Base-by-base conservation (phyloP, 2,113 vertebrate species). In the Orientallactaga bullata region DNA sequence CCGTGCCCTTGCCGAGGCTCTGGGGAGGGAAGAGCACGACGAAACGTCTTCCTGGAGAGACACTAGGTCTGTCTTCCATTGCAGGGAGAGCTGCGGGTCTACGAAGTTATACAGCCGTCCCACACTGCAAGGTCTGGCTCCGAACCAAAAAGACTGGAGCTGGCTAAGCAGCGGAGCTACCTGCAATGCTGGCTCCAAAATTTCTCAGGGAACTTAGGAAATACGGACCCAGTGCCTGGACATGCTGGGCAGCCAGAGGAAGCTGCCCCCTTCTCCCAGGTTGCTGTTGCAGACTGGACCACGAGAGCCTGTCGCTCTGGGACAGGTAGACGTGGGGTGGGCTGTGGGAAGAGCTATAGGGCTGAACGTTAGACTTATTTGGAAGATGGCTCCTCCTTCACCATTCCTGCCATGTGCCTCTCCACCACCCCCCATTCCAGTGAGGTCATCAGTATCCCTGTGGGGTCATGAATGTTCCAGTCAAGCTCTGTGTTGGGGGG, bases 371-470 rank as follows among this genome's bases (percentile, higher is more conserved):
- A 5, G 0, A 47, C 35, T 4, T 5, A 1, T 7, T 24, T 8
- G 2, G 30, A 55, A 6, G 2, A 0, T 7, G 5, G 20, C 65
- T 9, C 47, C 16, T 7, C 37, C 17, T 5, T 3, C 42, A 3
- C 12, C 17, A 23, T 78, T 26, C 17, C 21, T 11, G 32, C 28
- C 8, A 47, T 47, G 42, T 47, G 5, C 42, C 42, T 47, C 42
- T 47, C 42, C 42, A 47, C 42, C 42, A 47, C 5, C 42, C 42
- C 42, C 42, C 42, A 47, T 8, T 47, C 42, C 42, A 47, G 8
- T 47, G 42, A 8, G 42, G 42, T 47, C 8, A 47, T 47, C 42
- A 47, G 42, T 47, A 47, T 47, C 8, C 8, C 42, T 47, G 42
- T 47, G 42, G 5, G 42, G 42, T 47, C 42, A 47, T 47, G 42